Evolutionary conservation across 37 sponge, comb jelly and placozoan species (phyloP), one percentile per base, ranked within the genome.

Genomic region (Ephydatia muelleri): DNA sequence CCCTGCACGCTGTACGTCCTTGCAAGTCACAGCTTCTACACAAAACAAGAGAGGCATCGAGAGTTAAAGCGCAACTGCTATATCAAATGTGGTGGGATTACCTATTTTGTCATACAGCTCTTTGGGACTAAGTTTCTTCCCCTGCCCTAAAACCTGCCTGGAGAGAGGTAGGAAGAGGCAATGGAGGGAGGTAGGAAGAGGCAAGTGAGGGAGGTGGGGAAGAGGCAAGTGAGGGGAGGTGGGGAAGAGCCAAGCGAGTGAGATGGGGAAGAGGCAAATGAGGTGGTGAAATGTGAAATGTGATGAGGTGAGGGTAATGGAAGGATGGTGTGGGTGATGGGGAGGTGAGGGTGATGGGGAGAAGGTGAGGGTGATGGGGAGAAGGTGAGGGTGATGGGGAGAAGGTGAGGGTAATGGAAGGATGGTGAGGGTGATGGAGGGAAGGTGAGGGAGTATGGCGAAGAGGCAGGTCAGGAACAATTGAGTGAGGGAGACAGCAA

Each of bases 51-150:
- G 68, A 8, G 38, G 33, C 49, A 5, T 49, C 23, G n/a, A n/a
- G n/a, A n/a, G n/a, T n/a, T n/a, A n/a, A n/a, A 36, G 33, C 5
- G 31, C 36, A 29, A 25, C 13, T 30, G 75, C 23, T 33, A 13
- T 23, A 78, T 3, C n/a, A n/a, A n/a, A 87, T 19, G 35, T 35
- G 37, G 2, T 57, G 36, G n/a, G 25, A 76, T 22, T 38, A 91
- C 94, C 92, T 64, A 94, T 94, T 75, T 82, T 94, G 65, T 91
- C 75, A 38, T 75, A 66, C 36, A 94, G 68, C 47, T 91, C 92
- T 68, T 88, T 78, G 23, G 89, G 73, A 64, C 75, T 66, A 33
- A 69, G 71, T 38, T 88, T 88, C 39, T 29, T 75, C 0, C 71
- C 66, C 31, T 84, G 79, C 3, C 78, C 92, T 27, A 93, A 35